A percentile compares a stretch with the other conserved stretches of the same genome.
Conservation (phyloP, 2,113 vertebrate genomes). For the Herpailurus yagouaroundi region DNA sequence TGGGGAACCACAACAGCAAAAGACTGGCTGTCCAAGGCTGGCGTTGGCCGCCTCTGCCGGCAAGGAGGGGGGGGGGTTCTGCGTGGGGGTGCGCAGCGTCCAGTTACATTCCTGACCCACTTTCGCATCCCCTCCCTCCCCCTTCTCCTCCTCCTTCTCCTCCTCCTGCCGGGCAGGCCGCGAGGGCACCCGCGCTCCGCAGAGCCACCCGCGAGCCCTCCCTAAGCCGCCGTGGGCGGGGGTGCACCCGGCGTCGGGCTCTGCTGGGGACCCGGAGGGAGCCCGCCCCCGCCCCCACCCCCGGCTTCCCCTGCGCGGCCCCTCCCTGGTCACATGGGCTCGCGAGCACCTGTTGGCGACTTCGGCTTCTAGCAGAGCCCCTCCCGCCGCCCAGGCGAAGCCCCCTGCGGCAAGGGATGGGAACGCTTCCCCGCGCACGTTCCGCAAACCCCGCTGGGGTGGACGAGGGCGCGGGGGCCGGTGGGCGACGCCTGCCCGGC, state of each 20-base stretch:
- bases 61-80: constrained; percentile 71
- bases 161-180: constrained; percentile 72
- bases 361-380: not conserved
- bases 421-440: not conserved
- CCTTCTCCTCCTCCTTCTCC: constrained; percentile 74
- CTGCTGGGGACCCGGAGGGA: not conserved
- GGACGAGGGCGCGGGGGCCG: not conserved
- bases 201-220: constrained; percentile 59
- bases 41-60: constrained; percentile 81
- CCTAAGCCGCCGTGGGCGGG: not conserved
- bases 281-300: not conserved
- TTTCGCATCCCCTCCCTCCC: constrained; percentile 86
- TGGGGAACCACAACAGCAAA: constrained; percentile 83
- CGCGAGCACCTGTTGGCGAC: constrained; percentile 87
- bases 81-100: constrained; percentile 85
- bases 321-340: constrained; percentile 83
- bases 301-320: constrained; percentile 20
- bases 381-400: not conserved
- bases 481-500: not conserved
- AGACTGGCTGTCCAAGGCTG: constrained; percentile 82
- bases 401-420: not conserved
- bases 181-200: constrained; percentile 70
- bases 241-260: not conserved
- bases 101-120: constrained; percentile 92
- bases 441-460: not conserved